Evolutionary conservation across 1,140 invertebrate species (phyloP).

Genomic region (Dreissena rostriformis): DNA sequence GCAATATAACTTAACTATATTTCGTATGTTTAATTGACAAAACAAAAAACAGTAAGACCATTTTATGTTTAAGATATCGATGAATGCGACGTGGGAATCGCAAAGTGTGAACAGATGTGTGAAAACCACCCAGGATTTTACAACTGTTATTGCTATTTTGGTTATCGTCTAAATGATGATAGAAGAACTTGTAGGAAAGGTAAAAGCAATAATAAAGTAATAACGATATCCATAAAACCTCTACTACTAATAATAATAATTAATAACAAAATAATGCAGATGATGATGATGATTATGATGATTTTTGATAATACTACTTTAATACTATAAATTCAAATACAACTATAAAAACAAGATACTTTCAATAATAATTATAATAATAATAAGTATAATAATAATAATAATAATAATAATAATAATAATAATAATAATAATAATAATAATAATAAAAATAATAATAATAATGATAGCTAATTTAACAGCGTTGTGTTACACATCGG

Average conservation of each 20-base stretch:
- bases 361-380: background rate
- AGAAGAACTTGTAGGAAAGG: slow-evolving; percentile 12
- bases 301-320: background rate
- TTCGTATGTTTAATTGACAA: background rate
- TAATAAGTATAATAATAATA: too few relatives aligned
- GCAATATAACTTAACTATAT: too few relatives aligned
- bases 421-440: background rate
- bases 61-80: background rate
- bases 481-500: too few relatives aligned
- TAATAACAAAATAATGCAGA: too few relatives aligned
- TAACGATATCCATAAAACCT: background rate
- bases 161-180: slow-evolving; percentile 2
- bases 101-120: slow-evolving; percentile 26
- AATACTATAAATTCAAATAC: background rate
- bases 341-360: background rate
- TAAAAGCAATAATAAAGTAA: slow-evolving; percentile 1
- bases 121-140: background rate
- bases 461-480: too few relatives aligned
- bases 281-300: too few relatives aligned
- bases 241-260: background rate
- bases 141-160: slow-evolving; percentile 20
- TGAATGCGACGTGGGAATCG: background rate
- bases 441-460: too few relatives aligned
- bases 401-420: too few relatives aligned
- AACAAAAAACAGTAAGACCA: background rate